Conservation (phyloP, 2,888 invertebrate species). For the Reticulitermes lucifugus region DNA sequence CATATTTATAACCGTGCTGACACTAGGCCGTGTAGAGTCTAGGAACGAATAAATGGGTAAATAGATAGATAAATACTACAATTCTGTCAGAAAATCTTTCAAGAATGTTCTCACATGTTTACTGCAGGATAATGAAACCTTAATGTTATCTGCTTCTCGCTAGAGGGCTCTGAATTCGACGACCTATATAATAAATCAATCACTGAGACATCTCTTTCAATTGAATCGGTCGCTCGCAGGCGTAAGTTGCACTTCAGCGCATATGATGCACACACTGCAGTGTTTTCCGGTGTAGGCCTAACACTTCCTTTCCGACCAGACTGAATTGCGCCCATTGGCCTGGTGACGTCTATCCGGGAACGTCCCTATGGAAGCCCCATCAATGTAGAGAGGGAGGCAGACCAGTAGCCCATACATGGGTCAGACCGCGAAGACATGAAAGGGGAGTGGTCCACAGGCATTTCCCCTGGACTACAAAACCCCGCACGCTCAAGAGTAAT, state of each 20-base stretch:
- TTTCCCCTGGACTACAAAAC: background rate
- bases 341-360: background rate
- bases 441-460: conserved; percentile 48
- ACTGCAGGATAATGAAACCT: too few species aligned
- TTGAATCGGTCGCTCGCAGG: background rate
- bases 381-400: conserved; percentile 12
- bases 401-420: conserved; percentile 12
- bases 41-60: too few species aligned
- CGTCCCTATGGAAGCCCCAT: background rate
- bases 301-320: conserved; percentile 1
- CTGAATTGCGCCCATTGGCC: background rate
- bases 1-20: too few species aligned
- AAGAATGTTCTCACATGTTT: too few species aligned
- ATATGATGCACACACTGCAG: too few species aligned
- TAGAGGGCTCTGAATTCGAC: too few species aligned
- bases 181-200: too few species aligned
- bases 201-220: background rate
- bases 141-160: too few species aligned
- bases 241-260: too few species aligned
- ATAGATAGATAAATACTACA: too few species aligned
- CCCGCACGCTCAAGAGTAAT: conserved; percentile 48
- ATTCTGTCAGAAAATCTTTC: too few species aligned
- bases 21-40: too few species aligned
- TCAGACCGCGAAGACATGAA: conserved; percentile 44
- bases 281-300: background rate